Percentiles rank a stretch among this genome's conserved stretches.
phyloP scores from a whole-genome alignment of 2,113 vertebrate species.

The Dicrurus megarhynchus region DNA sequence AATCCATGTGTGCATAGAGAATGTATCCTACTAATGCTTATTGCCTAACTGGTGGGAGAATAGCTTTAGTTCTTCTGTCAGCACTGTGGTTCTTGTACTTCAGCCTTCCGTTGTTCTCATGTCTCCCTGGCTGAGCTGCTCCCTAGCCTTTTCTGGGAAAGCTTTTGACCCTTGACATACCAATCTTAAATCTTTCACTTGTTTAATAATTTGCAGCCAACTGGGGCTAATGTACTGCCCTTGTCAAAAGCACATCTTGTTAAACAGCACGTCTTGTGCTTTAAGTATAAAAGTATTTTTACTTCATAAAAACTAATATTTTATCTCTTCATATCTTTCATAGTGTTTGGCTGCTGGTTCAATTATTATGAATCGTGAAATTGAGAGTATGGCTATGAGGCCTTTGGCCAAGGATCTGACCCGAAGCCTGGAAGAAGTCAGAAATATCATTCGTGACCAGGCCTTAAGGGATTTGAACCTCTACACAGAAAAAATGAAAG shows the following conservation, averaged over 20 bases:
- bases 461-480: conserved; percentile 91
- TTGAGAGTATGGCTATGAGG: conserved; percentile 98
- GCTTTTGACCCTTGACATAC: background rate
- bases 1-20: background rate
- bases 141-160: background rate
- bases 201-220: background rate
- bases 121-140: background rate
- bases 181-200: background rate
- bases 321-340: background rate
- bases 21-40: background rate
- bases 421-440: conserved; percentile 91
- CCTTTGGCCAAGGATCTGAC: conserved; percentile 94
- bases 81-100: background rate
- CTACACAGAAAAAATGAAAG: conserved; percentile 92
- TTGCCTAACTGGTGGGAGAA: background rate
- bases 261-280: background rate
- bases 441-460: conserved; percentile 92
- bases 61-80: background rate
- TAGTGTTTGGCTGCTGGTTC: conserved; percentile 97
- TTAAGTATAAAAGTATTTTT: background rate
- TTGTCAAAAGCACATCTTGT: background rate
- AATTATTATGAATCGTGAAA: conserved; percentile 99
- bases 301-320: background rate
- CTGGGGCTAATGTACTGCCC: background rate
- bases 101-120: background rate